phyloP scores from a whole-genome alignment of 2,888 invertebrate species.

The Coecobrya sp. region DNA sequence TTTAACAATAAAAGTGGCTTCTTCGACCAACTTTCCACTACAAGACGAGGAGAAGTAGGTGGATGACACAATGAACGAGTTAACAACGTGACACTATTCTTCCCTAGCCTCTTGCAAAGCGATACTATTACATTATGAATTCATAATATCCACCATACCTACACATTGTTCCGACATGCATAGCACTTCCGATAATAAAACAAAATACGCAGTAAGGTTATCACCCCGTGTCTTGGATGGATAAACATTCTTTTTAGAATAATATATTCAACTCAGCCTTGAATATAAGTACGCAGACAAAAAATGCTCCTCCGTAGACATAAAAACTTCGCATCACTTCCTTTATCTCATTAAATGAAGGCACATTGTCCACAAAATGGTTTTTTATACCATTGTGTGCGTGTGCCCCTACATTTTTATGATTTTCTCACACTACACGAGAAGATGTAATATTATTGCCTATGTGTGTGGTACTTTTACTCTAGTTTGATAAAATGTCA shows the following conservation, averaged over 20 bases:
- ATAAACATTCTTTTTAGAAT: too few species aligned
- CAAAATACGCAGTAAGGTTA: not conserved
- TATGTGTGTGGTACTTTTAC: constrained; percentile 42
- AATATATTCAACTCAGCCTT: not conserved
- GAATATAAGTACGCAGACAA: not conserved
- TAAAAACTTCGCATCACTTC: not conserved
- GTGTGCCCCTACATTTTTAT: not conserved
- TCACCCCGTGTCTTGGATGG: not conserved
- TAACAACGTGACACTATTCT: constrained; percentile 68
- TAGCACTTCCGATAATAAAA: not conserved
- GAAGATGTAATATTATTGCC: not conserved
- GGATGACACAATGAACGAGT: constrained; percentile 71
- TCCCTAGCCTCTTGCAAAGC: constrained; percentile 11
- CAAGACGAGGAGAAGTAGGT: not conserved
- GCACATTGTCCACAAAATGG: not conserved
- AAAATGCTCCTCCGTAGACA: not conserved
- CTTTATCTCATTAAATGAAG: not conserved
- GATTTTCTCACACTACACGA: not conserved
- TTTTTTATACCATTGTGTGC: not conserved
- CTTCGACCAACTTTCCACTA: constrained; percentile 8
- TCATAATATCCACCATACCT: not conserved
- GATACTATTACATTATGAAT: not conserved
- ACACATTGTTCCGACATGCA: not conserved
- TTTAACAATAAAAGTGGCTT: constrained; percentile 62
- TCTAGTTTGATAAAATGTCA: constrained; percentile 19